phyloP scores from a whole-genome alignment of 2,888 invertebrate genomes.

The Sialis fuliginosa region DNA sequence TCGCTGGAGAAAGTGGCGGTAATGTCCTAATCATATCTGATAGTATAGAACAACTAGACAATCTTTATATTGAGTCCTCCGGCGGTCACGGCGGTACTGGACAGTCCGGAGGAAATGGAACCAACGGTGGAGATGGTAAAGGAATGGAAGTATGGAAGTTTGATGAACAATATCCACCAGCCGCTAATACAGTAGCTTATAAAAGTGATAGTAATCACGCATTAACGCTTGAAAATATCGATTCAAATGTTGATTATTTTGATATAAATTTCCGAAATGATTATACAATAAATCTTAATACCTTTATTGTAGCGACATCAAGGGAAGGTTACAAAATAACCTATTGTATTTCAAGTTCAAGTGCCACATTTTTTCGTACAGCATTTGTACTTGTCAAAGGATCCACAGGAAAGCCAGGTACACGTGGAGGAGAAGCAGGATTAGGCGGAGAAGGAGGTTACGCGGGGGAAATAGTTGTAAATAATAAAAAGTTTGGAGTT shows the following conservation, averaged over 20 bases:
- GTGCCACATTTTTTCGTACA: not conserved
- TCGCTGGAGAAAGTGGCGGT: constrained; percentile 16
- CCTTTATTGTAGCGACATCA: not conserved
- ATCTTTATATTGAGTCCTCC: constrained; percentile 13
- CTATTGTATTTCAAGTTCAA: not conserved
- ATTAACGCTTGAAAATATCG: too few relatives aligned
- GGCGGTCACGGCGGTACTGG: constrained; percentile 16
- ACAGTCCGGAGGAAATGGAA: constrained; percentile 15
- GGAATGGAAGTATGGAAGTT: constrained; percentile 5
- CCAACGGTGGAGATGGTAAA: constrained; percentile 11
- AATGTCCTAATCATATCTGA: constrained; percentile 12
- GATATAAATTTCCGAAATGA: too few relatives aligned
- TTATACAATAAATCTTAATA: too few relatives aligned
- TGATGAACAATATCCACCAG: constrained; percentile 5
- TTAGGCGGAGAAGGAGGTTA: constrained; percentile 10
- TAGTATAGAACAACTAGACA: constrained; percentile 10
- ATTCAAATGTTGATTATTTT: too few relatives aligned
- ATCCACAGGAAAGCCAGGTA: constrained; percentile 7
- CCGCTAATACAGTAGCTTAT: not conserved
- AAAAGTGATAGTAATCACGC: too few relatives aligned
- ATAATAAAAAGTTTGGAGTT: constrained; percentile 1
- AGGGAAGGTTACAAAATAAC: not conserved
- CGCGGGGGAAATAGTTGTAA: constrained; percentile 9
- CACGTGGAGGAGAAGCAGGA: constrained; percentile 8
- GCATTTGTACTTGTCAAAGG: not conserved